These are phyloP conservation scores for Hyposoter didymator DNA, from an alignment of 2,888 invertebrate species.

Conservation along the genomic window DNA sequence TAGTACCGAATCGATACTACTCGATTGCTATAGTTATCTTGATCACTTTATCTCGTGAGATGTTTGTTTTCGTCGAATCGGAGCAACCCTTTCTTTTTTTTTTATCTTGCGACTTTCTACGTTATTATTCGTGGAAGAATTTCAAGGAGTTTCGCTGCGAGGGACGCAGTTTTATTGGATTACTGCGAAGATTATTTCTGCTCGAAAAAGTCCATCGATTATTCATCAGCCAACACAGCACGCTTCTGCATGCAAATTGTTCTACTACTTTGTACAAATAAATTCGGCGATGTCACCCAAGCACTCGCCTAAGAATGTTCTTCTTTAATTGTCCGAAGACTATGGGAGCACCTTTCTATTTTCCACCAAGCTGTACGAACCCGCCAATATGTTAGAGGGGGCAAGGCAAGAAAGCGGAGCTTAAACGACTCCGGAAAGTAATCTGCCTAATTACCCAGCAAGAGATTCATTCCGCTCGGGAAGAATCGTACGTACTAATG, in stretches of 20 bases:
- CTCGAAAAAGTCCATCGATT: conserved; percentile 81
- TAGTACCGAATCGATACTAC: background rate
- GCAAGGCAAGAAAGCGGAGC: conserved; percentile 77
- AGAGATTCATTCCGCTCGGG: conserved; percentile 81
- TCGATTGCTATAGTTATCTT: background rate
- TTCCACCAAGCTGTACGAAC: conserved; percentile 30
- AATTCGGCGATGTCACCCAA: conserved; percentile 63
- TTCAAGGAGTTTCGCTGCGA: background rate
- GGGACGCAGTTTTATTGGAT: conserved; percentile 26
- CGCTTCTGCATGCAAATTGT: conserved; percentile 59
- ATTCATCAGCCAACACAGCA: conserved; percentile 75
- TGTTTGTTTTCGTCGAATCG: background rate
- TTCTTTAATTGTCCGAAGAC: conserved; percentile 79
- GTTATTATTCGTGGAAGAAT: background rate
- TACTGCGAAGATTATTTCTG: conserved; percentile 77
- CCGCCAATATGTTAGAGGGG: conserved; percentile 64
- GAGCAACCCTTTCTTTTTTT: background rate
- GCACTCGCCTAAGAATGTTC: conserved; percentile 77
- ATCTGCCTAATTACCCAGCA: conserved; percentile 84
- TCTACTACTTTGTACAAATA: conserved; percentile 53
- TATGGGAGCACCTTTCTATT: conserved; percentile 48
- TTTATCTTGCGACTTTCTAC: background rate
- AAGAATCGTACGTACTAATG: conserved; percentile 57
- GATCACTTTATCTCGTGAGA: background rate
- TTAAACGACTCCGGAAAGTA: conserved; percentile 83